Conservation (phyloP, 2,888 invertebrate species). For the Hoplodrina blanda region DNA sequence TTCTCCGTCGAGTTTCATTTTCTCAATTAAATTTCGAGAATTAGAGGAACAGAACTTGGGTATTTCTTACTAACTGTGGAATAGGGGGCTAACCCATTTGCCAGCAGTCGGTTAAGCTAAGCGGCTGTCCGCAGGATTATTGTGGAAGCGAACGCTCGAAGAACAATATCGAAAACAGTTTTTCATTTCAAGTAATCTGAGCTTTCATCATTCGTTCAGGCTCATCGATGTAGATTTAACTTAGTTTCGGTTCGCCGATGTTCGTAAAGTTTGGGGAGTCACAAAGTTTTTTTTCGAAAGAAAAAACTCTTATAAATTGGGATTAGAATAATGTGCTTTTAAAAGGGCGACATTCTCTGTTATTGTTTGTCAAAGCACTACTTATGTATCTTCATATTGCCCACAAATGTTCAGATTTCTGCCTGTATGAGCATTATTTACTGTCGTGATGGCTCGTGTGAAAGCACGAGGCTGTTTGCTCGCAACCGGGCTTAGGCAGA, state of each 20-base stretch:
- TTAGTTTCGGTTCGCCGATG: slow-evolving; percentile 11
- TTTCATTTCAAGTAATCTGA: slow-evolving; percentile 11
- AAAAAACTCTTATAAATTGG: neutral
- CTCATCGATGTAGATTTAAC: slow-evolving; percentile 23
- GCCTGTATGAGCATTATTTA: neutral
- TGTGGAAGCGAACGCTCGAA: slow-evolving; percentile 41
- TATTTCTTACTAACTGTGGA: slow-evolving; percentile 65
- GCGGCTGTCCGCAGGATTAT: slow-evolving; percentile 59
- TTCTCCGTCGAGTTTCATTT: slow-evolving; percentile 61
- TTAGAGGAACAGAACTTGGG: slow-evolving; percentile 58
- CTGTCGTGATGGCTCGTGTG: no score
- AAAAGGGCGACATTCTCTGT: neutral
- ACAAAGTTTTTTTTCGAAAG: neutral
- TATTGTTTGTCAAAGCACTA: neutral
- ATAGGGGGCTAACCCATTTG: slow-evolving; percentile 54
- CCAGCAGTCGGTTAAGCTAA: slow-evolving; percentile 32
- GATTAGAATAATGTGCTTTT: neutral
- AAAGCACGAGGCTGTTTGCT: no score
- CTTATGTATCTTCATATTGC: neutral
- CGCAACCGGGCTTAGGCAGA: no score
- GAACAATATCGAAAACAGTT: slow-evolving; percentile 17
- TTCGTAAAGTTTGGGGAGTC: slow-evolving; percentile 13
- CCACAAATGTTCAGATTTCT: neutral
- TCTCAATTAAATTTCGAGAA: slow-evolving; percentile 66
- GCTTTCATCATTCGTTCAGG: slow-evolving; percentile 4